Base-by-base conservation (phyloP, 2,888 invertebrate genomes). In the Drosophila formosana region DNA sequence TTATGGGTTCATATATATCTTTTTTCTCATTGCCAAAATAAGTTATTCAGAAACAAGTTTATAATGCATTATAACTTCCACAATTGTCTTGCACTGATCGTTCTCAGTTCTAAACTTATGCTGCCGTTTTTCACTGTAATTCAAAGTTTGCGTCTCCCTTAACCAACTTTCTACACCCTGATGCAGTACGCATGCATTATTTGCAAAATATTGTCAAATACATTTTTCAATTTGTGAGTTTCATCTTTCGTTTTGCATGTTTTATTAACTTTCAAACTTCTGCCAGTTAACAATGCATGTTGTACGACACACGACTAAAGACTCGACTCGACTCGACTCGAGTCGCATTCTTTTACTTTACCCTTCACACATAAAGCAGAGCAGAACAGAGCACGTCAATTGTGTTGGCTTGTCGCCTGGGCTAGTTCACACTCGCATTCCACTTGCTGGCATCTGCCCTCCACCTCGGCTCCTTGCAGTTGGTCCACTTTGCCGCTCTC, bases 351-450 rank as follows among this genome's bases (percentile, higher is more conserved):
- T 51, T 39, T 47, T 50, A n/a, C 7, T 37, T 43, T 43, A 18
- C 37, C 26, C 8, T 18, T 11, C 51, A 45, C 49, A 50, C 41
- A 66, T 8, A 53, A n/a, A 43, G 18, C 18, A 18, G 18, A 18
- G 18, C 18, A 18, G 18, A 2, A 2, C 18, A 18, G 18, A 18
- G 66, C 43, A 75, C 56, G 69, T 43, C 60, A 69, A 70, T 66
- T 66, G 70, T 52, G 78, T 53, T 63, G 56, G 25, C 66, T 63
- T 76, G 76, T 78, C 78, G 76, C 76, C 76, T 76, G 76, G 75
- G 60, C 70, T 76, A 76, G 78, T 76, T 76, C 75, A 74, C 74
- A 76, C 74, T 78, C 78, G 69, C 70, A 78, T 78, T 74, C 70
- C 65, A 66, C 60, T 65, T 68, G 60, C 73, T 43, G 60, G 50